phyloP scores from a whole-genome alignment of 2,888 invertebrate genomes.

The Drosophila pseudotakahashii region DNA sequence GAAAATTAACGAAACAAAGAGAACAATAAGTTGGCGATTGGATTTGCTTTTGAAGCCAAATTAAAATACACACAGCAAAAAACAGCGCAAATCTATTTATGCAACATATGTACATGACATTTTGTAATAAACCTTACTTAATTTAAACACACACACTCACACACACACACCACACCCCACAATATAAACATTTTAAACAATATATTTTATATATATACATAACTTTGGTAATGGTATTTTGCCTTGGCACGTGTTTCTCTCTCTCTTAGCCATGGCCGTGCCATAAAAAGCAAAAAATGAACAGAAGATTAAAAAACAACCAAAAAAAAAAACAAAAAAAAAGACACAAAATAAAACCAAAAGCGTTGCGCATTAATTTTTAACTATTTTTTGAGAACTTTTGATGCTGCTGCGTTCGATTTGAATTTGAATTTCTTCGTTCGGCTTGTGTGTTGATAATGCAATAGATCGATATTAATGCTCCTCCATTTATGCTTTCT shows the following conservation, averaged over 20 bases:
- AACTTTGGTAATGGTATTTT: conserved; percentile 75
- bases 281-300: conserved; percentile 51
- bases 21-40: conserved; percentile 38
- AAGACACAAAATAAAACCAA: conserved; percentile 50
- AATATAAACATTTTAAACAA: conserved; percentile 41
- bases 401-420: conserved; percentile 76
- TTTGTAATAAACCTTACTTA: conserved; percentile 56
- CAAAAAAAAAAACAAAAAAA: conserved; percentile 30
- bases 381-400: conserved; percentile 59
- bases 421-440: conserved; percentile 75
- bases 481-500: conserved; percentile 36
- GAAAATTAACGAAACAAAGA: conserved; percentile 17
- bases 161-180: conserved; percentile 15
- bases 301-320: conserved; percentile 22
- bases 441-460: conserved; percentile 77
- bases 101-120: conserved; percentile 66
- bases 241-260: conserved; percentile 77
- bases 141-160: conserved; percentile 37
- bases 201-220: conserved; percentile 27
- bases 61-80: conserved; percentile 31
- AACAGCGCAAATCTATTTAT: conserved; percentile 35
- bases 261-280: conserved; percentile 62
- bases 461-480: conserved; percentile 50
- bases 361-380: conserved; percentile 67
- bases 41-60: conserved; percentile 35